Conservation (phyloP, 2,113 vertebrate species). For the Bambusicola thoracicus region DNA sequence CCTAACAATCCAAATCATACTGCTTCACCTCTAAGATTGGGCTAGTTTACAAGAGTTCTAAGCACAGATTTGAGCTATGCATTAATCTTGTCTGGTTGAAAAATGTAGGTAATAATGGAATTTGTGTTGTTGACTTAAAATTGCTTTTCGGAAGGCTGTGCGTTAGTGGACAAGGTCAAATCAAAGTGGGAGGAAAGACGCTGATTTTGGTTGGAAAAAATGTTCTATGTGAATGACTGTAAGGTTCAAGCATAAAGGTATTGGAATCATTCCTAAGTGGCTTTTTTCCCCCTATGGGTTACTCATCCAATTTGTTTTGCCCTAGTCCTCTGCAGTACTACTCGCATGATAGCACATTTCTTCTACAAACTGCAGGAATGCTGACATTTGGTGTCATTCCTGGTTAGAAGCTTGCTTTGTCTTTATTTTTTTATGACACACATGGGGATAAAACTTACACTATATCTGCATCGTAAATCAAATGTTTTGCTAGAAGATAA, state of each 20-base stretch:
- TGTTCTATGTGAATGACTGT: background rate
- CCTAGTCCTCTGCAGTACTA: background rate
- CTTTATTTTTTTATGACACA: constrained; percentile 47
- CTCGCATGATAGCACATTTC: background rate
- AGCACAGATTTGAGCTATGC: background rate
- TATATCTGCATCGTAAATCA: constrained; percentile 61
- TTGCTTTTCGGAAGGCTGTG: background rate
- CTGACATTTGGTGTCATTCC: constrained; percentile 47
- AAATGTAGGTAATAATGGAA: background rate
- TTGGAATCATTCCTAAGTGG: background rate
- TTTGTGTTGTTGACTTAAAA: background rate
- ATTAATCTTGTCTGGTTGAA: background rate
- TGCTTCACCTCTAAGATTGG: background rate
- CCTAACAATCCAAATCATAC: background rate
- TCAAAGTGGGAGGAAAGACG: background rate
- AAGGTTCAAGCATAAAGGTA: background rate
- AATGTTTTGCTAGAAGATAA: constrained; percentile 49
- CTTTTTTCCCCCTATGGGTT: background rate
- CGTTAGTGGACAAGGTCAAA: background rate
- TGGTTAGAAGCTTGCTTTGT: constrained; percentile 45
- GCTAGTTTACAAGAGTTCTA: background rate
- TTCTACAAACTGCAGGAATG: constrained; percentile 9
- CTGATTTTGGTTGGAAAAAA: background rate
- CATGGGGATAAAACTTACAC: constrained; percentile 43
- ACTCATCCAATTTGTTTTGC: constrained; percentile 15